Conservation (phyloP, 2,888 invertebrate species). For the Hirtodrosophila duncani region DNA sequence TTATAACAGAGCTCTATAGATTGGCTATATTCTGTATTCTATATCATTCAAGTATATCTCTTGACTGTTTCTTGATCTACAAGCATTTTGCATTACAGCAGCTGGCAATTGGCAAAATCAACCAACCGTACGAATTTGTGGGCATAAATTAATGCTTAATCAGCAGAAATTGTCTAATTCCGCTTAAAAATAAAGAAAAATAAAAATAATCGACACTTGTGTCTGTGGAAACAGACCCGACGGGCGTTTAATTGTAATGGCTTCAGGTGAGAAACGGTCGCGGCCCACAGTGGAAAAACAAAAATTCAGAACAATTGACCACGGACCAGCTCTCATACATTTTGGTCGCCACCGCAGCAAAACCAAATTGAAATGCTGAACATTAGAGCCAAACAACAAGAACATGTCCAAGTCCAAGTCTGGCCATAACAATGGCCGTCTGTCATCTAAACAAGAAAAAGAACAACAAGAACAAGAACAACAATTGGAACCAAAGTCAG, state of each 20-base stretch:
- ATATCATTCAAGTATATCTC: constrained; percentile 13
- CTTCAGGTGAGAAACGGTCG: constrained; percentile 30
- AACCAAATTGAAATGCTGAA: too few species aligned
- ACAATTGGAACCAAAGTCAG: neutral
- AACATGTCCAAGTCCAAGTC: constrained; percentile 14
- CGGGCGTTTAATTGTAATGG: constrained; percentile 70
- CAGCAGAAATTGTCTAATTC: constrained; percentile 67
- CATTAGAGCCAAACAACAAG: neutral
- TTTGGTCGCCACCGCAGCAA: too few species aligned
- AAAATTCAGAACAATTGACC: constrained; percentile 26
- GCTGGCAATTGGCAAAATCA: constrained; percentile 16
- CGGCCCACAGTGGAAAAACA: constrained; percentile 35
- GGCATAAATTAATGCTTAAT: constrained; percentile 69
- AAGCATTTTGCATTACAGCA: constrained; percentile 52
- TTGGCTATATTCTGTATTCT: constrained; percentile 8
- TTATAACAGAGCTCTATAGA: neutral
- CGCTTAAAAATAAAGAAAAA: too few species aligned
- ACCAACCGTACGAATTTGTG: constrained; percentile 19
- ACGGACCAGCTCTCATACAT: constrained; percentile 15
- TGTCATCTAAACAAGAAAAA: constrained; percentile 42
- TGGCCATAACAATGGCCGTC: constrained; percentile 38
- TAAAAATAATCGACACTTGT: constrained; percentile 60
- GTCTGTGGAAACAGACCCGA: constrained; percentile 14
- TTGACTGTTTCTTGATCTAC: constrained; percentile 21
- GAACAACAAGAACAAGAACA: constrained; percentile 11